Conservation (phyloP, 1,140 invertebrate genomes). For the Phymorhynchus buccinoides region DNA sequence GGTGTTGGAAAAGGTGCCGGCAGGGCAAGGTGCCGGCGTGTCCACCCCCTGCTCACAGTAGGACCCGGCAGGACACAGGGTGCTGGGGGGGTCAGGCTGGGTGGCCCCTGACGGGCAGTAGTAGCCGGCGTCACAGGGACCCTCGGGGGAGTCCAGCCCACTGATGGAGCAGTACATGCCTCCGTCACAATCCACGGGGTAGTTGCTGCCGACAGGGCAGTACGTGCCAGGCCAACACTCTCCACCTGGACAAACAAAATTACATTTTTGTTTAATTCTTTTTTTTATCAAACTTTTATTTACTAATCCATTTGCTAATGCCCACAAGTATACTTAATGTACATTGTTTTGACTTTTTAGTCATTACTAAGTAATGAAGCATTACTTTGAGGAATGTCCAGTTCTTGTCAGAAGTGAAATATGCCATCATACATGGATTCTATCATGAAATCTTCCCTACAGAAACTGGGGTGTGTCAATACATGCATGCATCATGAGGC, state of each 20-base stretch:
- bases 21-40: conserved; percentile 65
- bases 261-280: too few relatives aligned
- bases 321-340: too few relatives aligned
- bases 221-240: conserved; percentile 70
- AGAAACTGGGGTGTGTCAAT: too few relatives aligned
- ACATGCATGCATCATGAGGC: too few relatives aligned
- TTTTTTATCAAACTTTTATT: too few relatives aligned
- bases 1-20: conserved; percentile 63
- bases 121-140: conserved; percentile 65
- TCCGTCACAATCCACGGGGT: conserved; percentile 62
- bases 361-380: too few relatives aligned
- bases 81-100: conserved; percentile 56
- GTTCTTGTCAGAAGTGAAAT: too few relatives aligned
- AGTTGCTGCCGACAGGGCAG: conserved; percentile 61
- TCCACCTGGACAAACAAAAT: conserved; percentile 51
- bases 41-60: conserved; percentile 64
- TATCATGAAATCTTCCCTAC: too few relatives aligned
- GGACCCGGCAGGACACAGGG: conserved; percentile 56
- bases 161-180: conserved; percentile 64
- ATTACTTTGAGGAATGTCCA: too few relatives aligned
- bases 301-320: too few relatives aligned
- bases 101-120: conserved; percentile 65
- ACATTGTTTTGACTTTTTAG: too few relatives aligned
- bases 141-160: conserved; percentile 60
- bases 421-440: too few relatives aligned